Evolutionary conservation across 2,888 invertebrate species (phyloP), one percentile per base, ranked within the genome.

Genomic region (Rotaria magnacalcarata): DNA sequence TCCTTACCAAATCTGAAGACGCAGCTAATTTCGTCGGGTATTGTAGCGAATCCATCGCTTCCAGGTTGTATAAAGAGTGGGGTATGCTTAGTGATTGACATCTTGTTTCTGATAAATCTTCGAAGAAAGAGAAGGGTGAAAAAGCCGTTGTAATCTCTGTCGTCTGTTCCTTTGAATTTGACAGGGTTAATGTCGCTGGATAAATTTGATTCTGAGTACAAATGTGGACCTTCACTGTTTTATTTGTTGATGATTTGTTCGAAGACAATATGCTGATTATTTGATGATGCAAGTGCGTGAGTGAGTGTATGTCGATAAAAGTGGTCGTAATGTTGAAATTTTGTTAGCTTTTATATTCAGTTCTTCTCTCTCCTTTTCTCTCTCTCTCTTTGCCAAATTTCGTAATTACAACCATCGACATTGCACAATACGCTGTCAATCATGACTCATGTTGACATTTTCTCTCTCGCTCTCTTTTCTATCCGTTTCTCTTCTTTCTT

Each of bases 1-100:
- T 67, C 34, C 80, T 47, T 80, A 80, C 80, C 80, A 24, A 80
- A 80, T 80, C 80, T 24, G 80, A 80, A 80, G 80, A 80, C 80
- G 80, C 80, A 80, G 47, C 80, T 80, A 14, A 80, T 80, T n/a
- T 80, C 80, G 43, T 47, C 43, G 43, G 80, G 80, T n/a, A 80
- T 47, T 34, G 34, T 0, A 41, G 34, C 19, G 14, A 34, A 6
- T 67, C 67, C 19, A 67, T 67, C 67, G 34, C 67, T 67, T 67
- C 67, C 67, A 34, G 67, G 67, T 67, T 67, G 67, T 34, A 41
- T 67, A 67, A 34, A 6, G 34, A 34, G 19, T 67, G 19, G 34
- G 67, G 67, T 19, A 67, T 67, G 19, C 34, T 67, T 67, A 67
- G 19, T 34, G 67, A 0, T 41, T 11, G 34, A 67, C 67, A 67